Conservation (phyloP, 2,797 vertebrate species). For the Alfaro cultratus region DNA sequence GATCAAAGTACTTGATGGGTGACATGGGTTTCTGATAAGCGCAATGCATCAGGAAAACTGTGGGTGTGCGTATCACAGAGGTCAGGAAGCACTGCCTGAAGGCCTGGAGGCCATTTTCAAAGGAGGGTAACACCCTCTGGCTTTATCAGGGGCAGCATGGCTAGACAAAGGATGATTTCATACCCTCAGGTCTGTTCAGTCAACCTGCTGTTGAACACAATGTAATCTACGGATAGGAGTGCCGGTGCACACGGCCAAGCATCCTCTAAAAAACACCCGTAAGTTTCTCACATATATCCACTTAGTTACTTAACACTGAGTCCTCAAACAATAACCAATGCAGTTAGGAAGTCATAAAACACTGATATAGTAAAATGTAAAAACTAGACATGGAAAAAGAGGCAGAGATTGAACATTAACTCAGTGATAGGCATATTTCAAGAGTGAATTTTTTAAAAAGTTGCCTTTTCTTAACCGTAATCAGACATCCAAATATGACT, state of each 20-base stretch:
- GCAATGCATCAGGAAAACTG: slow-evolving; percentile 12
- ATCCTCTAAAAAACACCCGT: slow-evolving; percentile 33
- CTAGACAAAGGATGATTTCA: slow-evolving; percentile 61
- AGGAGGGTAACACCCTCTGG: slow-evolving; percentile 55
- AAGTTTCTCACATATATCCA: slow-evolving; percentile 59
- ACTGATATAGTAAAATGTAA: slow-evolving; percentile 1
- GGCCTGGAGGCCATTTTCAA: slow-evolving; percentile 49
- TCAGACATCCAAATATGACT: not conserved
- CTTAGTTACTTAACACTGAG: slow-evolving; percentile 32
- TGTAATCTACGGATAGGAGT: slow-evolving; percentile 76
- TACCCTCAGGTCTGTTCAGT: slow-evolving; percentile 44
- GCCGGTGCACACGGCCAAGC: slow-evolving; percentile 56
- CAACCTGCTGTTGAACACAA: slow-evolving; percentile 68
- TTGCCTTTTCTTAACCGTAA: not conserved
- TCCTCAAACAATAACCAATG: slow-evolving; percentile 61
- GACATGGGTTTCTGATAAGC: slow-evolving; percentile 41
- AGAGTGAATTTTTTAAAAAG: not conserved
- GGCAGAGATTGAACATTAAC: not conserved
- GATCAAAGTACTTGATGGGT: slow-evolving; percentile 26
- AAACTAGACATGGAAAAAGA: not conserved
- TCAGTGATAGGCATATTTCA: not conserved
- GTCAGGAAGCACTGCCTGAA: slow-evolving; percentile 55
- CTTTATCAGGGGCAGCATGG: slow-evolving; percentile 56
- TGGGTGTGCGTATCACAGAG: slow-evolving; percentile 7
- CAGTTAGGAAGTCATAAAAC: slow-evolving; percentile 65